Percentiles rank a stretch among this genome's conserved stretches.
phyloP scores from a whole-genome alignment of 1,140 invertebrate genomes.

The Drosophila malerkotliana region DNA sequence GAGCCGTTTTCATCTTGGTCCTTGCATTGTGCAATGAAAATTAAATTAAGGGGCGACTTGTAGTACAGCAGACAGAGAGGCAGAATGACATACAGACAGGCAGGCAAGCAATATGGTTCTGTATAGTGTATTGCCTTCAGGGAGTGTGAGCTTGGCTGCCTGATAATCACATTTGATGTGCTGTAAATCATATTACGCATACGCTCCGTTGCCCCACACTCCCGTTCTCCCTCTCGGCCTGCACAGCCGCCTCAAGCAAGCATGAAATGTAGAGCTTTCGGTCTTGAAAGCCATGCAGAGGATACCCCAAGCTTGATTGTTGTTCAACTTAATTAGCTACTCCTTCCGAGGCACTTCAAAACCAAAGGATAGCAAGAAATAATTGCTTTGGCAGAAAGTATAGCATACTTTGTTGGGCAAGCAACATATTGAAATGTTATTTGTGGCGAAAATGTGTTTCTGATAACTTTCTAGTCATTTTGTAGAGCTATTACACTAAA shows the following conservation, averaged over 20 bases:
- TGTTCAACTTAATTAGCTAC: conserved; percentile 70
- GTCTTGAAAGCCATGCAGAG: conserved; percentile 8
- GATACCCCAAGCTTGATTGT: conserved; percentile 52
- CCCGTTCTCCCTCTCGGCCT: too few relatives aligned
- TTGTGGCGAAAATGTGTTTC: too few relatives aligned
- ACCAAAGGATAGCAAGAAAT: conserved; percentile 13
- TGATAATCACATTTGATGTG: conserved; percentile 72
- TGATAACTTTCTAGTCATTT: too few relatives aligned
- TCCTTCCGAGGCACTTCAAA: conserved; percentile 20
- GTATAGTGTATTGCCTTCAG: conserved; percentile 25
- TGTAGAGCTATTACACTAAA: neutral
- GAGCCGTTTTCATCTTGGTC: conserved; percentile 17
- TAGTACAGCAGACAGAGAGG: conserved; percentile 17
- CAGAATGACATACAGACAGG: neutral
- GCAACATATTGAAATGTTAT: too few relatives aligned
- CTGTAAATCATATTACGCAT: conserved; percentile 79
- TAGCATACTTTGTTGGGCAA: conserved; percentile 59
- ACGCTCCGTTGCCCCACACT: conserved; percentile 49
- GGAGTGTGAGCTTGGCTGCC: conserved; percentile 11
- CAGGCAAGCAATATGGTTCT: neutral
- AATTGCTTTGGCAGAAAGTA: conserved; percentile 44
- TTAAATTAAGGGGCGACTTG: conserved; percentile 65
- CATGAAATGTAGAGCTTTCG: conserved; percentile 42
- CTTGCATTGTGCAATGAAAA: conserved; percentile 60
- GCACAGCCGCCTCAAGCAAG: conserved; percentile 12